These are phyloP conservation scores for Acrobasis consociella DNA, from an alignment of 2,888 invertebrate species.

Conservation along the genomic window DNA sequence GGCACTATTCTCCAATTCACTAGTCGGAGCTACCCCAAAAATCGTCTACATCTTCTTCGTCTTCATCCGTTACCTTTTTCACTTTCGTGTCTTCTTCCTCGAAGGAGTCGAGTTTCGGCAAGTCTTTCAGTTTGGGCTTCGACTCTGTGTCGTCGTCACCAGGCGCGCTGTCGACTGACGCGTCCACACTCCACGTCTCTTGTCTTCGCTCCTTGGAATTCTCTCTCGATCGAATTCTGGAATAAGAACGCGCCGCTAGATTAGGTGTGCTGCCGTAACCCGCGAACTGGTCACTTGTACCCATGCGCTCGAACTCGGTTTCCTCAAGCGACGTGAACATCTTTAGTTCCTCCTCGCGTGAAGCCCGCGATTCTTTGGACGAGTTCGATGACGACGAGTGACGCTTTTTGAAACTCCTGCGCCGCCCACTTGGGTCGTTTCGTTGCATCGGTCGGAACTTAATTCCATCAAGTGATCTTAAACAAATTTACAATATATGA, in stretches of 20 bases:
- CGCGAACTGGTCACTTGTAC: conserved; percentile 46
- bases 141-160: conserved; percentile 45
- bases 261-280: conserved; percentile 75
- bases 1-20: conserved; percentile 55
- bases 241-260: conserved; percentile 77
- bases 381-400: conserved; percentile 84
- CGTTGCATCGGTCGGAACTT: conserved; percentile 84
- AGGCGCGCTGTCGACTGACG: conserved; percentile 50
- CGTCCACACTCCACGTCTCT: conserved; percentile 60
- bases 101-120: conserved; percentile 67
- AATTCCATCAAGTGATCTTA: conserved; percentile 86
- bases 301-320: conserved; percentile 78
- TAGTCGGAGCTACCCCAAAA: conserved; percentile 71
- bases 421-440: conserved; percentile 84
- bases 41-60: conserved; percentile 63
- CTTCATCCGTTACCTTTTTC: conserved; percentile 70
- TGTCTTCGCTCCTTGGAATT: conserved; percentile 57
- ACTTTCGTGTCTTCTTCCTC: conserved; percentile 65
- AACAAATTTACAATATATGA: conserved; percentile 75
- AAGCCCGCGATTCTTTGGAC: conserved; percentile 83
- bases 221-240: conserved; percentile 80
- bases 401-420: conserved; percentile 84
- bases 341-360: conserved; percentile 85
- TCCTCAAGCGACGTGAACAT: conserved; percentile 86
- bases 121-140: conserved; percentile 52